Base-by-base conservation (phyloP, 1,140 invertebrate species). In the Drosophila kohkoa region DNA sequence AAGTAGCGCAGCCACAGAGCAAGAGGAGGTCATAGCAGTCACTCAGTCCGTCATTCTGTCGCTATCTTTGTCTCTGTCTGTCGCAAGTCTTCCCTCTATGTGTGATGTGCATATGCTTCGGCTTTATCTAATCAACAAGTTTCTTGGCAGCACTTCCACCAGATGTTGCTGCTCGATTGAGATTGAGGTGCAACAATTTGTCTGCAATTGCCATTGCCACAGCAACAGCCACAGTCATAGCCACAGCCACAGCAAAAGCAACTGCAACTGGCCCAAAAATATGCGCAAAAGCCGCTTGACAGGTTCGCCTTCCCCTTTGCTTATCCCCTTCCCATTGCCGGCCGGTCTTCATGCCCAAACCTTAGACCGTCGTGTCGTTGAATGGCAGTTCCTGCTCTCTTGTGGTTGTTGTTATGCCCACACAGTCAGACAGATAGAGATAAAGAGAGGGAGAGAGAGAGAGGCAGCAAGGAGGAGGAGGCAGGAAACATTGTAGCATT, bases 181-280 rank as follows among this genome's bases (percentile, higher is more conserved):
- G 82, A 87, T 87, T 88, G 83, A 88, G 83, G 83, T 88, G 78
- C 82, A 86, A 89, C 85, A 89, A 77, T 83, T 88, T 87, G 85
- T 83, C 83, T 83, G 81, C 64, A 57, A 85, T 66, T 77, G 75
- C 69, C 59, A 76, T 52, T 49, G 46, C 72, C 38, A 35, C 60
- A 78, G 25, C 52, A 54, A 13, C 60, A 51, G 41, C 35, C 6
- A 13, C 60, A 51, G 41, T 32, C 6, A 32, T 46, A 46, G 10
- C 46, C 35, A 15, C 13, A 10, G 16, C 48, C 48, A 38, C 69
- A 68, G 13, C 54, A 76, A 30, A 65, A 68, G 13, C 59, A 72
- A 76, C 76, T 63, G 60, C 70, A 80, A 74, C 67, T 76, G 73
- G 60, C 73, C 73, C 69, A 65, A 76, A 82, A 88, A 82, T 75